Evolutionary conservation across 30 jellyfish, hydroid and myxozoan genomes (phyloP), one percentile per base, ranked within the genome.

Genomic region (Catostylus mosaicus): DNA sequence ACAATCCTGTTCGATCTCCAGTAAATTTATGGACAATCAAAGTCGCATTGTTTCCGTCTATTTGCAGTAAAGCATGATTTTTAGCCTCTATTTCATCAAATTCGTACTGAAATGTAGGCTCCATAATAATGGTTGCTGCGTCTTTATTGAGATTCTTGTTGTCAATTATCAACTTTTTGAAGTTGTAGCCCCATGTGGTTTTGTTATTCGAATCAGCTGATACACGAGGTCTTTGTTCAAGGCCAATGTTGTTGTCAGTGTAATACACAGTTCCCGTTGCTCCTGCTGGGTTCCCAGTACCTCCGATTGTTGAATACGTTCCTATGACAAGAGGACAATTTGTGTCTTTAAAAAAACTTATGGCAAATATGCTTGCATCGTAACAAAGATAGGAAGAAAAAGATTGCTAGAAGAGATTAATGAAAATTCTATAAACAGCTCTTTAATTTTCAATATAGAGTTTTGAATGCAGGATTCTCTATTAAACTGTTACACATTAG

Each of bases 1-100:
- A 61, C 76, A 83, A 35, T 3, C 87, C 93, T 20, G 93, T 83
- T 32, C 86, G 93, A 63, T 83, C 93, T 4, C 93, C 93, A 0
- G 27, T 73, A 34, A 83, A 83, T 57, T 70, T 83, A 40, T 83
- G 93, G 19, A 73, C 93, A 43, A 47, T 38, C 31, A 83, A 45
- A 16, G 68, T 83, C 18, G 93, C 93, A 38, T 70, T 72, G 26
- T 62, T 40, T 14, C 93, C 93, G 43, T 83, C 68, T 11, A 67
- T 46, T 24, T 50, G 77, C 68, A 83, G 57, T 11, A 51, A 3
- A 33, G 52, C 93, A 67, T 83, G 93, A 30, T 73, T 73, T 50
- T 73, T 83, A 36, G 82, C 81, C 67, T 83, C 86, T 29, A 83
- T 71, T 60, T 83, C 93, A 36, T 83, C 93, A 83, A 83, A 83